Evolutionary conservation across 2,113 vertebrate species (phyloP).

Genomic region (Dicerorhinus sumatrensis): DNA sequence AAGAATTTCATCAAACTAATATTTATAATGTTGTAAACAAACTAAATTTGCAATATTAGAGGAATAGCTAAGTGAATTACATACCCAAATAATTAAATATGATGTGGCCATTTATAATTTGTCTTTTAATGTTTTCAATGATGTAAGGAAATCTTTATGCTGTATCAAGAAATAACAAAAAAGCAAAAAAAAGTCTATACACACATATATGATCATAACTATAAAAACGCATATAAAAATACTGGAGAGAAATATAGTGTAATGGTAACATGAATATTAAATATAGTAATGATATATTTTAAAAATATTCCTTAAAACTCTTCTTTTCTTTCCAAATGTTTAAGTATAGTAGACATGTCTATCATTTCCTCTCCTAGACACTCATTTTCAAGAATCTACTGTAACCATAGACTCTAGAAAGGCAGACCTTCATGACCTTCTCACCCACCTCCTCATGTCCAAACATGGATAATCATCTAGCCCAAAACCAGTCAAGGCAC

Average conservation of each 20-base stretch:
- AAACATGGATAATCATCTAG: neutral
- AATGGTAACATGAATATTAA: neutral
- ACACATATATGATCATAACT: neutral
- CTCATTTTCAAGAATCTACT: neutral
- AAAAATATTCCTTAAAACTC: neutral
- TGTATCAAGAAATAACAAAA: neutral
- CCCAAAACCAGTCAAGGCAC: neutral
- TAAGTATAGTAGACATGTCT: neutral
- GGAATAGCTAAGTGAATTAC: neutral
- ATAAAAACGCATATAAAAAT: neutral
- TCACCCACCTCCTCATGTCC: neutral
- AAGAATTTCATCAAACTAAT: neutral
- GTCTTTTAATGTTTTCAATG: neutral
- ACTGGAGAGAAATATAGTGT: neutral
- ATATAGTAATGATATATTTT: neutral
- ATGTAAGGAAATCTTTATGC: neutral
- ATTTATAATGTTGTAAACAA: neutral
- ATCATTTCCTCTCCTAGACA: neutral
- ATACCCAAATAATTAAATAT: neutral
- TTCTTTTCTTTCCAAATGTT: neutral
- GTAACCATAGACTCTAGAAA: neutral
- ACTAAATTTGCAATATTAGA: neutral
- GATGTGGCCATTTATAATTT: neutral
- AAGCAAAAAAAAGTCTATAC: neutral
- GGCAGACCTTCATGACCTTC: neutral